Percentiles rank a stretch among this genome's conserved stretches.
These are phyloP conservation scores for Zele albiditarsus DNA, from an alignment of 2,888 invertebrate species.

Conservation along the genomic window DNA sequence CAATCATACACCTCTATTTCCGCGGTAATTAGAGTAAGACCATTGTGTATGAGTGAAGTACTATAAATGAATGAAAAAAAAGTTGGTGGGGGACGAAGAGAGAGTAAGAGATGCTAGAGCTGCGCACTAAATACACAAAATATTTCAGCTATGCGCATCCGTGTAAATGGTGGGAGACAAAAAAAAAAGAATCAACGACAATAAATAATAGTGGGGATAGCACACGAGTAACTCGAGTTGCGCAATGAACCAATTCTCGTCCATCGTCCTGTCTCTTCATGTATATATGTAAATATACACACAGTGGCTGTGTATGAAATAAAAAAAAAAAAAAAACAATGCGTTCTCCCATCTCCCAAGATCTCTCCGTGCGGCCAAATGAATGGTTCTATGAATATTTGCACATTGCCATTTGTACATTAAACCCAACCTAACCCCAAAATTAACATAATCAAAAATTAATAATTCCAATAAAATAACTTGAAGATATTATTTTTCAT, in stretches of 20 bases:
- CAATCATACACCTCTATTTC: slow-evolving; percentile 27
- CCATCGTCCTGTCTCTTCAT: slow-evolving; percentile 53
- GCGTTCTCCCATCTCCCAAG: slow-evolving; percentile 42
- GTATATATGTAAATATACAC: neutral
- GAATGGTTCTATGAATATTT: slow-evolving; percentile 14
- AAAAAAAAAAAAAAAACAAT: slow-evolving; percentile 45
- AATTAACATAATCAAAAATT: neutral
- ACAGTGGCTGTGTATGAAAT: neutral
- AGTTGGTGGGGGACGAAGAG: neutral
- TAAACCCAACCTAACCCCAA: neutral
- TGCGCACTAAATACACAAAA: neutral
- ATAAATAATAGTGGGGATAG: slow-evolving; percentile 48
- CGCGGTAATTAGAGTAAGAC: slow-evolving; percentile 42
- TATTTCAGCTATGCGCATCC: neutral
- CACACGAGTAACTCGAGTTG: slow-evolving; percentile 61
- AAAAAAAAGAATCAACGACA: slow-evolving; percentile 39
- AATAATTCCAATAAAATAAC: neutral
- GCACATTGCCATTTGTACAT: slow-evolving; percentile 9
- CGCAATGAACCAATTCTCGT: slow-evolving; percentile 68
- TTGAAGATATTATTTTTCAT: neutral
- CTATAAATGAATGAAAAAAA: slow-evolving; percentile 10
- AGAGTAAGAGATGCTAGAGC: neutral
- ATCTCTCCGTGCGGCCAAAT: slow-evolving; percentile 23
- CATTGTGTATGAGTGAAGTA: slow-evolving; percentile 18
- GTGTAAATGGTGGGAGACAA: neutral